Base-by-base conservation (phyloP, 1,140 invertebrate genomes). In the Hyposmocoma kahamanoa region DNA sequence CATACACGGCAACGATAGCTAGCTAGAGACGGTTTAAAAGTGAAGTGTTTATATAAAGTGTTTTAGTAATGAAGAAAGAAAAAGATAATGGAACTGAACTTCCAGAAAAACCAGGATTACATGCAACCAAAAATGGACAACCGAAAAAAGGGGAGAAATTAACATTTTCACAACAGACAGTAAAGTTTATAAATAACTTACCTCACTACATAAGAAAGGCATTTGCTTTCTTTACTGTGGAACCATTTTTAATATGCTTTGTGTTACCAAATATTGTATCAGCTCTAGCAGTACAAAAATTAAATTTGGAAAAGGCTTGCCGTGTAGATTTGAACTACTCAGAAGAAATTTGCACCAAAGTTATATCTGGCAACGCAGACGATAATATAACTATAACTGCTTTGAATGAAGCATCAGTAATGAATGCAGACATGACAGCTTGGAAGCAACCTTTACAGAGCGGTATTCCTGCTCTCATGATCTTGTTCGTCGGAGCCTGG, bases 241-340 rank as follows among this genome's bases (percentile, higher is more conserved):
- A 90, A 68, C 89, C 89, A 0, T 74, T 87, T 41, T 62, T 90
- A 19, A 44, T 89, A 8, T 88, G 84, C 59, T 90, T 88, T 53
- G 67, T 89, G 2, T 58, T 89, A 41, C 87, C 89, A 0, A 86
- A 68, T 52, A 72, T 87, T 0, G 81, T 90, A 66, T 77, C 84
- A 3, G 65, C 62, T 17, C 42, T 89, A 13, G 84, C 87, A n/a
- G 83, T 87, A 1, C 86, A 89, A 60, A 88, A 90, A 66, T 59
- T 91, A 5, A 88, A 88, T 47, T 67, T 90, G 51, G 89, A 90
- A 50, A 90, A 90, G 70, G 88, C 90, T 2, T 91, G 90, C 56
- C 76, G 87, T 5, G 85, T 87, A 1, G 89, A 90, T 62, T 59
- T 90, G 11, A 73, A 74, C n/a, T 83, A 88, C 34, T 57, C 81